Percentiles rank a stretch among this genome's conserved stretches.
Evolutionary conservation across 1,140 invertebrate genomes (phyloP).

Genomic region (Tribolium castaneum): DNA sequence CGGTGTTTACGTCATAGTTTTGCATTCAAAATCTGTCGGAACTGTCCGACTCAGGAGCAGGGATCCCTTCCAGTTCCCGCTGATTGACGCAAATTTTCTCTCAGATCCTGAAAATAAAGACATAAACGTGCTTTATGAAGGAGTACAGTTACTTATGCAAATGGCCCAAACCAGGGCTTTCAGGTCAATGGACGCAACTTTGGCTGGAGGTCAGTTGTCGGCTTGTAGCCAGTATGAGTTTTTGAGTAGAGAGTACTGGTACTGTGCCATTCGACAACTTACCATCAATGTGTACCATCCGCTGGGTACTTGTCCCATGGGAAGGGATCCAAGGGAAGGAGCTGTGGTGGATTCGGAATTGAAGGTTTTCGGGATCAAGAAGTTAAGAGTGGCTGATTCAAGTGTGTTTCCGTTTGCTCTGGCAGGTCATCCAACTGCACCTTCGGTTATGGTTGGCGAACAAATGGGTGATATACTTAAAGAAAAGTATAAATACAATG

Average conservation of each 20-base stretch:
- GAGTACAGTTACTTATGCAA: neutral
- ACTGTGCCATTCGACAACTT: slow-evolving; percentile 55
- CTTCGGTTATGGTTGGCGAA: slow-evolving; percentile 86
- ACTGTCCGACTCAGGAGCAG: slow-evolving; percentile 72
- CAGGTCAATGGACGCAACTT: slow-evolving; percentile 68
- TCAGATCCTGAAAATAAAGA: slow-evolving; percentile 69
- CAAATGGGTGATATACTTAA: slow-evolving; percentile 84
- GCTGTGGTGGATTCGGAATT: slow-evolving; percentile 52
- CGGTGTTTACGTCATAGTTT: neutral
- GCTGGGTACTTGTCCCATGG: slow-evolving; percentile 61
- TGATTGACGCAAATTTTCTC: slow-evolving; percentile 83
- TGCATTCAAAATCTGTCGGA: slow-evolving; percentile 80
- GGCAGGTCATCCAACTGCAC: slow-evolving; percentile 77
- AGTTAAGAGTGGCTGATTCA: slow-evolving; percentile 59
- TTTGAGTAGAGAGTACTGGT: slow-evolving; percentile 55
- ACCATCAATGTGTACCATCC: slow-evolving; percentile 59
- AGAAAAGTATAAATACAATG: slow-evolving; percentile 50
- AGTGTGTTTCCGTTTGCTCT: slow-evolving; percentile 65
- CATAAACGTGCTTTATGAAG: slow-evolving; percentile 67
- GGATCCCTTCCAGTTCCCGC: slow-evolving; percentile 80
- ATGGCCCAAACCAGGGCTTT: slow-evolving; percentile 69
- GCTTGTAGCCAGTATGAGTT: slow-evolving; percentile 65
- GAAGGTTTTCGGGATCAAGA: slow-evolving; percentile 51
- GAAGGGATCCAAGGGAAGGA: slow-evolving; percentile 37
- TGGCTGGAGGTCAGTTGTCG: slow-evolving; percentile 71